These are phyloP conservation scores for Brachyopa scutellaris DNA, from an alignment of 2,888 invertebrate species.

Conservation along the genomic window DNA sequence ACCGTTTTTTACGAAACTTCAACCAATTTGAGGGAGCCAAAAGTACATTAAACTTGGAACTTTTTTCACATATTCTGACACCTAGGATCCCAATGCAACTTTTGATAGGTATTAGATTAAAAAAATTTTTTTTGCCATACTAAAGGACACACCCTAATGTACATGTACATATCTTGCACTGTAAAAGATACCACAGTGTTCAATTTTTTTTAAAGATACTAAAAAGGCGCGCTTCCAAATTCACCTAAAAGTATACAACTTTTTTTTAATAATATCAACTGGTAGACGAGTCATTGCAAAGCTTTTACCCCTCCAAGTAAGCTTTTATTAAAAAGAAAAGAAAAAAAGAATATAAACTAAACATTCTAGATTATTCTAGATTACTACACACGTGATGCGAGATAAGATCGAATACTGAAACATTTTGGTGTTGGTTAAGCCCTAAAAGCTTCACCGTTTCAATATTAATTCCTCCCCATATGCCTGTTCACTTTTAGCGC, in stretches of 20 bases:
- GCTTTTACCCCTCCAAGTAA: background rate
- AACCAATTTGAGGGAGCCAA: no score
- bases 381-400: slow-evolving; percentile 25
- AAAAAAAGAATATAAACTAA: no score
- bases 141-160: no score
- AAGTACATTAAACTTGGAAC: no score
- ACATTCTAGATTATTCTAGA: slow-evolving; percentile 31
- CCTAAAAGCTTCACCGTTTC: slow-evolving; percentile 13
- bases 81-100: no score
- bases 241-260: slow-evolving; percentile 9
- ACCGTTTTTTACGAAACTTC: no score
- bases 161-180: no score
- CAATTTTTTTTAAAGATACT: background rate
- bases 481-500: slow-evolving; percentile 19
- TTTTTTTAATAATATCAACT: background rate
- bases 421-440: background rate
- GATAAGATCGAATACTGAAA: slow-evolving; percentile 6
- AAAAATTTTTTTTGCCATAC: no score
- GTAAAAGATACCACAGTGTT: no score
- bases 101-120: no score
- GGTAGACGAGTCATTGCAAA: background rate
- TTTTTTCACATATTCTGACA: no score
- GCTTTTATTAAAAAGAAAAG: background rate
- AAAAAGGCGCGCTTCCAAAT: background rate
- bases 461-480: slow-evolving; percentile 16